These are phyloP conservation scores for Myripristis murdjan DNA, from an alignment of 2,797 vertebrate genomes.

Conservation along the genomic window DNA sequence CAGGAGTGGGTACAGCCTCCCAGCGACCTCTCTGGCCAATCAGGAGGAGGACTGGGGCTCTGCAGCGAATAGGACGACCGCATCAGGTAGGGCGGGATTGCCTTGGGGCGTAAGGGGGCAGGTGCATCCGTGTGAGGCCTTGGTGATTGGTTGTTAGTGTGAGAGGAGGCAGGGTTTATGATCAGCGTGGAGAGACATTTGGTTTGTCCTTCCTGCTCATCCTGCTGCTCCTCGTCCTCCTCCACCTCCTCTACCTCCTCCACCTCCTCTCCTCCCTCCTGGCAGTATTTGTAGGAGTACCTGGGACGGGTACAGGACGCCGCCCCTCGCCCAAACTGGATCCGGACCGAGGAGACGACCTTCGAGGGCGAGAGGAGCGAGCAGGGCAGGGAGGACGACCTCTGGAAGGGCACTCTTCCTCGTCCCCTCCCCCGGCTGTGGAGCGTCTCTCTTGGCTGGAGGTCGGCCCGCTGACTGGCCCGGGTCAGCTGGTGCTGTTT, in stretches of 20 bases:
- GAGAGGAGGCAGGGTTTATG: slow-evolving; percentile 76
- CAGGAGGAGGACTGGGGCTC: slow-evolving; percentile 80
- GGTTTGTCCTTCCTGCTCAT: slow-evolving; percentile 56
- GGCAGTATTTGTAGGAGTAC: slow-evolving; percentile 90
- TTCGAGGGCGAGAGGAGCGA: slow-evolving; percentile 87
- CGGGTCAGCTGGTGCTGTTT: slow-evolving; percentile 31
- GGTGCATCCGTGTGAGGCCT: slow-evolving; percentile 21
- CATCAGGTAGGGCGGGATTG: slow-evolving; percentile 75
- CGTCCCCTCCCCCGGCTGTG: slow-evolving; percentile 68
- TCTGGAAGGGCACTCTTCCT: slow-evolving; percentile 80
- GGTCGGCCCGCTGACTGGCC: slow-evolving; percentile 42
- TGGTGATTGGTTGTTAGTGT: slow-evolving; percentile 10
- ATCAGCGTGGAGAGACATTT: slow-evolving; percentile 85
- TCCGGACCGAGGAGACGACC: slow-evolving; percentile 93
- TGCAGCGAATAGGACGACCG: slow-evolving; percentile 89
- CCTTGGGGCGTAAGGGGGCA: slow-evolving; percentile 66
- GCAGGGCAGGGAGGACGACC: slow-evolving; percentile 92
- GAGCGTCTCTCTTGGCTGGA: slow-evolving; percentile 76
- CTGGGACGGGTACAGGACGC: slow-evolving; percentile 87
- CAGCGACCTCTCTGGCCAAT: slow-evolving; percentile 84
- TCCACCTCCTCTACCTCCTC: too few species aligned
- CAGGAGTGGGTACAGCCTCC: slow-evolving; percentile 82
- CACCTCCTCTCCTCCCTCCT: slow-evolving; percentile 41
- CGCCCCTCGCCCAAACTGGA: slow-evolving; percentile 89
- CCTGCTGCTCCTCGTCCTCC: slow-evolving; percentile 61